Percentiles rank a stretch among this genome's conserved stretches.
Conservation (phyloP, 2,888 invertebrate species). For the Acleris sparsana region DNA sequence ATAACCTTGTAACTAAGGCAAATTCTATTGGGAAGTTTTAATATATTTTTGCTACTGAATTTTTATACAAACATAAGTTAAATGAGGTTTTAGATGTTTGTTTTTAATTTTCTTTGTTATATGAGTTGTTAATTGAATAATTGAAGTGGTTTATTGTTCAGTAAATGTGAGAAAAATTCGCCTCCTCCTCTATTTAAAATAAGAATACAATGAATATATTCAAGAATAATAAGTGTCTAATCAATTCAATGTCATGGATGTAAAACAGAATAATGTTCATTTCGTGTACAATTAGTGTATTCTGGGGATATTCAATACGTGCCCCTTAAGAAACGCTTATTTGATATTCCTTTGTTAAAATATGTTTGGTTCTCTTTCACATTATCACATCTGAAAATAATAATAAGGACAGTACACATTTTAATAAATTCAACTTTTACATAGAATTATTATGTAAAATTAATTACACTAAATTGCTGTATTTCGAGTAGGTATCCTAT, state of each 20-base stretch:
- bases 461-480: too few species aligned
- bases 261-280: not conserved
- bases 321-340: too few species aligned
- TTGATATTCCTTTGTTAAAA: too few species aligned
- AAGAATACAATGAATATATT: slow-evolving; percentile 1
- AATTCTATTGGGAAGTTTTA: slow-evolving; percentile 19
- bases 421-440: too few species aligned
- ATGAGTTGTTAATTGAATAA: slow-evolving; percentile 26
- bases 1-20: not conserved
- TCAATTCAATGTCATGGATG: not conserved
- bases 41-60: slow-evolving; percentile 22
- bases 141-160: slow-evolving; percentile 10
- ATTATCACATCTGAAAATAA: too few species aligned
- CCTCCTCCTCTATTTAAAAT: slow-evolving; percentile 6
- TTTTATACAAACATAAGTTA: slow-evolving; percentile 18
- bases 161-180: slow-evolving; percentile 12
- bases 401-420: too few species aligned
- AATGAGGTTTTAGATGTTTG: slow-evolving; percentile 11
- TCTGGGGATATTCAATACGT: too few species aligned
- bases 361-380: too few species aligned
- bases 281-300: not conserved
- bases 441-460: too few species aligned
- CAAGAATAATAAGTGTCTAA: not conserved
- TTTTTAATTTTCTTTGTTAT: slow-evolving; percentile 24
- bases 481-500: too few species aligned